Base-by-base conservation (phyloP, 2,888 invertebrate species). In the Linyphia triangularis region DNA sequence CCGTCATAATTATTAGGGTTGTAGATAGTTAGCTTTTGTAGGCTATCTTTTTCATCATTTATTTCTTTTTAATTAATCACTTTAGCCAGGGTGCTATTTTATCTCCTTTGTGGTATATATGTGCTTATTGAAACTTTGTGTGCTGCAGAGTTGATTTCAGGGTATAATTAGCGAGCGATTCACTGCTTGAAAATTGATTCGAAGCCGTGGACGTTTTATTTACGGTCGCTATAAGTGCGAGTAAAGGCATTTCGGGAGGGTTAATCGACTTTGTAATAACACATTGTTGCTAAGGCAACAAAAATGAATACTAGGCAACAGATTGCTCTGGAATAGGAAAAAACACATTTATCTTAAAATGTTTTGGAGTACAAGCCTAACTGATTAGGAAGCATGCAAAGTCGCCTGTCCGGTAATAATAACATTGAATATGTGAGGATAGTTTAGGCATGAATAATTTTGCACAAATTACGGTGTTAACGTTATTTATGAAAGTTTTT, bases 21-120 rank as follows among this genome's bases (percentile, higher is more conserved):
- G 77, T 24, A 67, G 85, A 85, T 85, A 85, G 77, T 85, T 85
- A 85, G 77, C 77, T 77, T 77, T 67, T 57, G 37, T 30, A 65
- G 65, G 57, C 72, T 70, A 85, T 77, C 85, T 85, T 85, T 84
- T 85, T 85, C 77, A 67, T 85, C 77, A 69, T 77, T 77, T 83
- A 40, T 85, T 85, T 85, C 85, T 85, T 85, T 85, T 85, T 85
- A 85, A 85, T 85, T 85, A 85, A 85, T 85, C 77, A 85, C 77
- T 77, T 73, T 77, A 28, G 37, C 37, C 59, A 24, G 75, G 57
- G 78, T n/a, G 83, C 84, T 75, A 84, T 75, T 84, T 84, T 84
- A 73, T 72, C 75, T 43, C 67, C 24, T 26, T 73, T 65, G 63
- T 78, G 78, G 69, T 57, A 24, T 13, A 33, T 69, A 69, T 51